A percentile compares a stretch with the other conserved stretches of the same genome.
Evolutionary conservation across 2,113 vertebrate genomes (phyloP).

Genomic region (Odocoileus hemionus): DNA sequence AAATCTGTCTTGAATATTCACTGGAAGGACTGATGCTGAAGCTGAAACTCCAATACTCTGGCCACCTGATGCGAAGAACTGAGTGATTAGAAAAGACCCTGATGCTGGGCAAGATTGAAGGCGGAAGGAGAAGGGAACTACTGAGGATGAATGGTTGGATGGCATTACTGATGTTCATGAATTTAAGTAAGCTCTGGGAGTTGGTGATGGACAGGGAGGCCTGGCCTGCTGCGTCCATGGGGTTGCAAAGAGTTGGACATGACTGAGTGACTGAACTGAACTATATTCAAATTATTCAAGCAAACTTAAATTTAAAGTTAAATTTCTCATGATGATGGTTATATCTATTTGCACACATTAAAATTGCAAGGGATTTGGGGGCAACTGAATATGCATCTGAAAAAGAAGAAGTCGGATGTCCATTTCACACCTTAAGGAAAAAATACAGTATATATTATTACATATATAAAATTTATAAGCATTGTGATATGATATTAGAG

Average conservation of each 20-base stretch:
- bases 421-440: background rate
- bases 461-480: background rate
- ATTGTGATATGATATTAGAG: background rate
- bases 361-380: background rate
- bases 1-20: background rate
- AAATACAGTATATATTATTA: background rate
- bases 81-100: background rate
- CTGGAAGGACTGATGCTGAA: background rate
- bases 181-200: rapidly evolving
- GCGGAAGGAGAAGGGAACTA: rapidly evolving
- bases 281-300: background rate
- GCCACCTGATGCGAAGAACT: background rate
- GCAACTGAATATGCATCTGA: background rate
- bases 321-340: background rate
- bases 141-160: background rate
- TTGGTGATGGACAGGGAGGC: background rate
- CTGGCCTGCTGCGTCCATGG: background rate
- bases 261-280: background rate
- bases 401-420: background rate
- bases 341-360: background rate
- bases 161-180: background rate
- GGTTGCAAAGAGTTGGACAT: background rate
- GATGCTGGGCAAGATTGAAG: background rate
- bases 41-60: background rate
- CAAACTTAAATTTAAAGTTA: background rate